Evolutionary conservation across 2,888 invertebrate species (phyloP), one percentile per base, ranked within the genome.

Genomic region (Atethmia centrago): DNA sequence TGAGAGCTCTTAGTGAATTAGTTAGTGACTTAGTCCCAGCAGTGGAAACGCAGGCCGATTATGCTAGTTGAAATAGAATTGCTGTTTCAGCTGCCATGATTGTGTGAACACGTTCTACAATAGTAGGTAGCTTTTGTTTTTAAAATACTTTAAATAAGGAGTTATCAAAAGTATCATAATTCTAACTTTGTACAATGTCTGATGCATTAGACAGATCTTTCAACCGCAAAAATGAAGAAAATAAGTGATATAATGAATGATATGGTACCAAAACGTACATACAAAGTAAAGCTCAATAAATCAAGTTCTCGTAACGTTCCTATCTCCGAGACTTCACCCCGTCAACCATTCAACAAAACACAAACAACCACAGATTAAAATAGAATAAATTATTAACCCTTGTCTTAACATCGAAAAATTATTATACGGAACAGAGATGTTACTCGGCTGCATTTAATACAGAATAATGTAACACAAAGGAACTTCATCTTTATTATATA

Each of bases 351-450:
- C 66, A 78, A 88, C 71, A 82, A 82, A 84, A 84, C 77, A 83
- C 80, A 86, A 85, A 86, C 82, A 84, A 88, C 85, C 88, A 82
- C 84, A 86, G 87, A 87, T 88, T 88, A 91, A 89, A 94, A 91
- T 90, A 90, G 91, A 93, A 94, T 94, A 94, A 93, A 94, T 95
- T 93, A 94, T 94, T 92, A 92, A 94, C 93, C 92, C 94, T 93
- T 94, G 94, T 93, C 94, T 92, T 91, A 92, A 90, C 93, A 92
- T 92, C 90, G 90, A 88, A 90, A 93, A 94, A 94, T 94, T 92
- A 94, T 94, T 93, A 92, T 90, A 90, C 89, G 88, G 88, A 92
- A 94, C 91, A 90, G 90, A 94, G 93, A 94, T 90, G 92, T 94
- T 91, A 91, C 93, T 90, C 85, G 85, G 84, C 85, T 88, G 89